Conservation (phyloP, 1,140 invertebrate species). For the Meloidogyne floridensis region DNA sequence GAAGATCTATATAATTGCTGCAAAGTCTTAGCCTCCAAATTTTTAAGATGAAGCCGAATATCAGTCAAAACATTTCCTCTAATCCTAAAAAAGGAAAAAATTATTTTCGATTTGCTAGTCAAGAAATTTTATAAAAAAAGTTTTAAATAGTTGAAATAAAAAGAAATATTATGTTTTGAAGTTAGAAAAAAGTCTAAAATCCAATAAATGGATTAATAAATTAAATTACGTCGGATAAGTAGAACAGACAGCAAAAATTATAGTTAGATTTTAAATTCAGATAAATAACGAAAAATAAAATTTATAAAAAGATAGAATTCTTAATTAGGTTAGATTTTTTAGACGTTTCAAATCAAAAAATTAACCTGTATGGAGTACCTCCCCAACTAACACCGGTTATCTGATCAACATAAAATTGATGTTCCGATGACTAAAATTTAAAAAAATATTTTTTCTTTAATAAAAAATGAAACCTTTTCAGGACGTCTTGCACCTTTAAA, state of each 20-base stretch:
- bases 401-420: slow-evolving; percentile 28
- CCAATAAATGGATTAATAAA: too few species aligned
- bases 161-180: too few species aligned
- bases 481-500: slow-evolving; percentile 1
- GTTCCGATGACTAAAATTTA: slow-evolving; percentile 9
- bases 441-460: slow-evolving; percentile 2
- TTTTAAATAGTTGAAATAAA: too few species aligned
- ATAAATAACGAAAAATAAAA: neutral
- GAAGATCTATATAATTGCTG: slow-evolving; percentile 8
- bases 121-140: neutral
- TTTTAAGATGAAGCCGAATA: slow-evolving; percentile 22
- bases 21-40: slow-evolving; percentile 6
- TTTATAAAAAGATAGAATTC: neutral
- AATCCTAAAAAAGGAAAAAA: neutral
- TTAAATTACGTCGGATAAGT: too few species aligned
- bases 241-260: too few species aligned
- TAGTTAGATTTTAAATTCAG: too few species aligned
- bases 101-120: neutral
- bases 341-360: neutral
- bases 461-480: slow-evolving; percentile 10
- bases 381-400: slow-evolving; percentile 30
- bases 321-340: too few species aligned
- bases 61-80: slow-evolving; percentile 22
- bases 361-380: slow-evolving; percentile 18
- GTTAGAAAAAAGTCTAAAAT: too few species aligned